Evolutionary conservation across 2,797 vertebrate species (phyloP), one percentile per base, ranked within the genome.

Genomic region (Falco rusticolus): DNA sequence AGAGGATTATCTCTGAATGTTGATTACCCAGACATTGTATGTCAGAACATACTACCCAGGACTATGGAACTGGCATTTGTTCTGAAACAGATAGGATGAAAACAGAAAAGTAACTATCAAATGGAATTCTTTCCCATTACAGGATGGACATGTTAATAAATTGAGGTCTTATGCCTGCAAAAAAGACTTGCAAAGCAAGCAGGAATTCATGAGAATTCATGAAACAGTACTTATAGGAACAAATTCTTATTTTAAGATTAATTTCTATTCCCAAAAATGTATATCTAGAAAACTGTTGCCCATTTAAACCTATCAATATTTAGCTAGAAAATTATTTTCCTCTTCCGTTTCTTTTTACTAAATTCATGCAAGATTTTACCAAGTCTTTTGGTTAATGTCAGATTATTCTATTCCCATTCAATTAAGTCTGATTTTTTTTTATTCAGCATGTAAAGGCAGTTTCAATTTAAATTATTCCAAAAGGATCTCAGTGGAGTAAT

Each of bases 401-500:
- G 39, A 77, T 94, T 88, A 96, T 93, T 97, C 97, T 95, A 84
- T 96, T 89, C 79, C 96, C 94, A 34, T 85, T 92, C 96, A 81
- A 74, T 54, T 4, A 75, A 89, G 88, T 82, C 93, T 39, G 94
- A 82, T 31, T 77, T 45, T 97, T 97, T 96, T 95, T 97, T 96
- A 94, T 97, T 96, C 94, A 59, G 87, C 87, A 69, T 76, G 74
- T 93, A 84, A 95, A 97, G 96, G 97, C 97, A 90, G 94, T 96
- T 97, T 96, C 72, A 19, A 33, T 93, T 97, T 96, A 94, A 97
- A 98, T 97, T 66, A 71, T 94, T 97, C 96, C 91, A 78, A 94
- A 98, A 98, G 96, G 96, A 98, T 97, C 98, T 98, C 98, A 96
- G 94, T 76, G 97, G 97, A 97, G 98, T 98, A 98, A 99, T 98